phyloP scores from a whole-genome alignment of 2,113 vertebrate genomes.

The Hiodon tergisus region DNA sequence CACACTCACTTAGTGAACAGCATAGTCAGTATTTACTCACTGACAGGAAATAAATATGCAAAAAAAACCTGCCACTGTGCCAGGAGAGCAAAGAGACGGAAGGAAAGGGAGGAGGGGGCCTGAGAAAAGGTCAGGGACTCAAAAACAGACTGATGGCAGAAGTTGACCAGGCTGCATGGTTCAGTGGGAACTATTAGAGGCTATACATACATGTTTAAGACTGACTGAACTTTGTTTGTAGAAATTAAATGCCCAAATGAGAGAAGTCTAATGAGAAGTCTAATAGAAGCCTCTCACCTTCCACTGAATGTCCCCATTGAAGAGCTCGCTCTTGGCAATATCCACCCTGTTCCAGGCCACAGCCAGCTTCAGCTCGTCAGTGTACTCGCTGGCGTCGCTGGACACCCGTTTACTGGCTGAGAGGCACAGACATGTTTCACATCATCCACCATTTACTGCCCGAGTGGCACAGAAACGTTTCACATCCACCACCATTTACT shows the following conservation, averaged over 20 bases:
- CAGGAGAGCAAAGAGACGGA: no score
- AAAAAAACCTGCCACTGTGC: no score
- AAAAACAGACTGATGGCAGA: no score
- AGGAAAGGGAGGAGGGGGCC: not conserved
- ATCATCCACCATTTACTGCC: slow-evolving; percentile 41
- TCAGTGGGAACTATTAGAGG: no score
- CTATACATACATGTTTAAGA: no score
- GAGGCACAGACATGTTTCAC: slow-evolving; percentile 14
- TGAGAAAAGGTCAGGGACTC: no score
- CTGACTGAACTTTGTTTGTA: no score
- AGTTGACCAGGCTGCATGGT: not conserved
- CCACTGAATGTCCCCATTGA: slow-evolving; percentile 76
- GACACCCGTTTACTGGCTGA: slow-evolving; percentile 59
- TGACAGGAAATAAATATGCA: no score
- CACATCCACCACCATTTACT: slow-evolving; percentile 35
- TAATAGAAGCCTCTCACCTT: slow-evolving; percentile 48
- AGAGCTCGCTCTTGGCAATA: slow-evolving; percentile 78
- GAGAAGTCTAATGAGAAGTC: no score
- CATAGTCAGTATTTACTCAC: no score
- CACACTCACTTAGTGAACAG: not conserved
- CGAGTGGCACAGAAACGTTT: slow-evolving; percentile 26
- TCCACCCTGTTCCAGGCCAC: slow-evolving; percentile 83
- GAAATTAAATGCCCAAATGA: not conserved
- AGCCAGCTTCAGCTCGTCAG: slow-evolving; percentile 75
- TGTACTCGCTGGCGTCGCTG: slow-evolving; percentile 61